These are phyloP conservation scores for Diuraphis noxia DNA, from an alignment of 1,140 invertebrate genomes.

Conservation along the genomic window DNA sequence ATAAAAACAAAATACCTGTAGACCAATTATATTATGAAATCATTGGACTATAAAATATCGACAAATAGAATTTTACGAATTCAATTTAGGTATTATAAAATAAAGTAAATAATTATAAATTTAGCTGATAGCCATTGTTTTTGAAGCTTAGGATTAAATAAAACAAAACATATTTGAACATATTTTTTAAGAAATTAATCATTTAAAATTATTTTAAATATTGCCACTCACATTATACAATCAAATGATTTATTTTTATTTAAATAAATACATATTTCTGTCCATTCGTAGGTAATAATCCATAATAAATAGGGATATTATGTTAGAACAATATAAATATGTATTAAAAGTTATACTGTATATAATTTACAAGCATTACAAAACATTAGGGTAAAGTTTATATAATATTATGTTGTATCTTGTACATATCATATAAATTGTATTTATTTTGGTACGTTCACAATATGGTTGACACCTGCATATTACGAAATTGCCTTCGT, in stretches of 20 bases:
- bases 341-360: background rate
- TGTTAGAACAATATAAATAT: background rate
- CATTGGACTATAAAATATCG: background rate
- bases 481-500: background rate
- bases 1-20: background rate
- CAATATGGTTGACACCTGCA: background rate
- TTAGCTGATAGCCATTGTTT: background rate
- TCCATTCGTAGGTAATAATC: background rate
- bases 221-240: background rate
- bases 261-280: too few species aligned
- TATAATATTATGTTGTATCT: background rate
- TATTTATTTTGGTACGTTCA: background rate
- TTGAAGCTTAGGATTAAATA: background rate
- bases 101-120: background rate
- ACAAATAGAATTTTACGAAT: background rate
- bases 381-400: slow-evolving; percentile 9
- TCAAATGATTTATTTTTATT: too few species aligned
- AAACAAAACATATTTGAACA: background rate
- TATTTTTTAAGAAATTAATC: background rate
- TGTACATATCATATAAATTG: background rate
- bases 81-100: background rate
- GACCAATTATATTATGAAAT: background rate
- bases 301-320: background rate
- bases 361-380: background rate
- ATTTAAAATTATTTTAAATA: background rate